A percentile compares a stretch with the other conserved stretches of the same genome.
Evolutionary conservation across 2,888 invertebrate species (phyloP).

Genomic region (Amiota mariae): DNA sequence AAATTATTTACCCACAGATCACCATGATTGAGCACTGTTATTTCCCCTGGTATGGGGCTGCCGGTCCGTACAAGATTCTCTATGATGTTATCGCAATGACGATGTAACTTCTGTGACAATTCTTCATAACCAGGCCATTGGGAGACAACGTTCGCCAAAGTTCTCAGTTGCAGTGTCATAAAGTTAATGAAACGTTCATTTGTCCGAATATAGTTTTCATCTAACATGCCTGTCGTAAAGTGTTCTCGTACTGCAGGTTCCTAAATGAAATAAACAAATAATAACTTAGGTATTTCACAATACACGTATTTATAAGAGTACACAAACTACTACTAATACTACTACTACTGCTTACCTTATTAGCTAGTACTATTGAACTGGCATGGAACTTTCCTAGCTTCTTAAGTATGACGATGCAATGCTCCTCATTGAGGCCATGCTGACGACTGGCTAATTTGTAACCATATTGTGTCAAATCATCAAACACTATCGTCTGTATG

Average conservation of each 20-base stretch:
- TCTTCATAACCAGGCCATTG: conserved; percentile 74
- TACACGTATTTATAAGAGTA: background rate
- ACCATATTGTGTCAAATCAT: conserved; percentile 75
- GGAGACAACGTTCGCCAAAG: conserved; percentile 70
- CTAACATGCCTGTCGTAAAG: conserved; percentile 68
- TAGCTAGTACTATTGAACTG: conserved; percentile 75
- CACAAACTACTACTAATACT: background rate
- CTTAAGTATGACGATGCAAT: conserved; percentile 74
- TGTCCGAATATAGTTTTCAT: conserved; percentile 67
- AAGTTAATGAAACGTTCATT: conserved; percentile 67
- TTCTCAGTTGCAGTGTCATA: conserved; percentile 63
- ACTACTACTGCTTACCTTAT: conserved; percentile 72
- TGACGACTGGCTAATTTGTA: conserved; percentile 76
- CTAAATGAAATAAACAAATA: conserved; percentile 42
- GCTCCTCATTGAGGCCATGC: conserved; percentile 76
- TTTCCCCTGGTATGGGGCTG: conserved; percentile 58
- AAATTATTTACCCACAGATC: conserved; percentile 77
- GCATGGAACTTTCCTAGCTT: conserved; percentile 77
- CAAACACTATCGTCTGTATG: conserved; percentile 70
- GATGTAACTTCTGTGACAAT: conserved; percentile 72
- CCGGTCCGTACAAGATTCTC: conserved; percentile 69
- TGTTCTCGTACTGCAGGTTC: conserved; percentile 62
- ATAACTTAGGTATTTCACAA: background rate
- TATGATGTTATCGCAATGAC: conserved; percentile 66
- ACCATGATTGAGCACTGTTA: conserved; percentile 76